phyloP scores from a whole-genome alignment of 2,888 invertebrate genomes.

The Onthophagus sagittarius region DNA sequence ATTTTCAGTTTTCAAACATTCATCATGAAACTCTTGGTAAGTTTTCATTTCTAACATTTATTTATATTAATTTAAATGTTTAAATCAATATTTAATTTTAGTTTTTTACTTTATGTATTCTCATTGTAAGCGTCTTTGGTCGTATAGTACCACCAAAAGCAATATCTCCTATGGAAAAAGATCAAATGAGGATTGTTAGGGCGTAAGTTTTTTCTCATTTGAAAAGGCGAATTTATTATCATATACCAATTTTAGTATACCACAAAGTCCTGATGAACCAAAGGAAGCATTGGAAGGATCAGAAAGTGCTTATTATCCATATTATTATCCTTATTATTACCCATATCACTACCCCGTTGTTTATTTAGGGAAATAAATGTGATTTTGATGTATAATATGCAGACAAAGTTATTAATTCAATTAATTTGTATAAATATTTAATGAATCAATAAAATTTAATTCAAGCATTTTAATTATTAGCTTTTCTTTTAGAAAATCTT shows the following conservation, averaged over 20 bases:
- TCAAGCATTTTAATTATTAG: neutral
- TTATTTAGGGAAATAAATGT: slow-evolving; percentile 23
- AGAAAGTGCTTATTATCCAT: slow-evolving; percentile 29
- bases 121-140: neutral
- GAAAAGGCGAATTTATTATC: neutral
- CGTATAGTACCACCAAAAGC: neutral
- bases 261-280: slow-evolving; percentile 8
- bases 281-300: slow-evolving; percentile 28
- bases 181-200: neutral
- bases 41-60: neutral
- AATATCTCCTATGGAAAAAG: neutral
- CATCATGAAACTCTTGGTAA: neutral
- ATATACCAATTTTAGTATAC: neutral
- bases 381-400: neutral
- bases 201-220: neutral
- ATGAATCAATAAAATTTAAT: neutral
- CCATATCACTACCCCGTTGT: slow-evolving; percentile 24
- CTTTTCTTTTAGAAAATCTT: neutral
- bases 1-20: neutral
- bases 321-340: slow-evolving; percentile 26
- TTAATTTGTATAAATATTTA: neutral
- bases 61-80: neutral
- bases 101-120: neutral
- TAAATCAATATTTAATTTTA: neutral
- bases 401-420: too few relatives aligned